phyloP scores from a whole-genome alignment of 2,888 invertebrate genomes.

The Apotomis betuletana region DNA sequence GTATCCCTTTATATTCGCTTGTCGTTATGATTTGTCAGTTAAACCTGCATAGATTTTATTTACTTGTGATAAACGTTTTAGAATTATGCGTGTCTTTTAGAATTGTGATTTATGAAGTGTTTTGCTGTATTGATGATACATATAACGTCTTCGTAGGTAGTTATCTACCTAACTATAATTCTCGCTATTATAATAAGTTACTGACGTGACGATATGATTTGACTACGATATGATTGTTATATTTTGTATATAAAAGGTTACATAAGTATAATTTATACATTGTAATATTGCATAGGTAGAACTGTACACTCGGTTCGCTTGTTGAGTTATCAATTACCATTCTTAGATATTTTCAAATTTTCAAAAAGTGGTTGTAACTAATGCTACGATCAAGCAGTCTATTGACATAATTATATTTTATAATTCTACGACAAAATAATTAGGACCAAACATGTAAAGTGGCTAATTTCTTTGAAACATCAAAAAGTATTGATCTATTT shows the following conservation, averaged over 20 bases:
- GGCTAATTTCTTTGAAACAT: neutral
- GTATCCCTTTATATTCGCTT: conserved; percentile 56
- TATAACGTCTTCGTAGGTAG: conserved; percentile 20
- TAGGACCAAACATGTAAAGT: conserved; percentile 13
- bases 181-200: conserved; percentile 12
- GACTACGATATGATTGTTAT: conserved; percentile 25
- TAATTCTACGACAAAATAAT: neutral
- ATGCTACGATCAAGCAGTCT: neutral
- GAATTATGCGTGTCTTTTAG: conserved; percentile 46
- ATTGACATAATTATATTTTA: neutral
- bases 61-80: conserved; percentile 44
- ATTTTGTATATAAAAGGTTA: conserved; percentile 33
- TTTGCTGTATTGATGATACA: conserved; percentile 31
- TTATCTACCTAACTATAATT: conserved; percentile 16
- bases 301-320: conserved; percentile 16
- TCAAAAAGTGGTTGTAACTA: neutral
- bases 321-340: conserved; percentile 20
- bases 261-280: conserved; percentile 26
- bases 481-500: conserved; percentile 1
- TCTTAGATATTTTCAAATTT: conserved; percentile 35
- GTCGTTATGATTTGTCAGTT: conserved; percentile 64
- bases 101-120: conserved; percentile 53
- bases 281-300: conserved; percentile 20
- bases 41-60: conserved; percentile 53
- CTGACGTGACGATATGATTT: conserved; percentile 26